A percentile compares a stretch with the other conserved stretches of the same genome.
These are phyloP conservation scores for Nomada ferruginata DNA, from an alignment of 2,888 invertebrate species.

Conservation along the genomic window DNA sequence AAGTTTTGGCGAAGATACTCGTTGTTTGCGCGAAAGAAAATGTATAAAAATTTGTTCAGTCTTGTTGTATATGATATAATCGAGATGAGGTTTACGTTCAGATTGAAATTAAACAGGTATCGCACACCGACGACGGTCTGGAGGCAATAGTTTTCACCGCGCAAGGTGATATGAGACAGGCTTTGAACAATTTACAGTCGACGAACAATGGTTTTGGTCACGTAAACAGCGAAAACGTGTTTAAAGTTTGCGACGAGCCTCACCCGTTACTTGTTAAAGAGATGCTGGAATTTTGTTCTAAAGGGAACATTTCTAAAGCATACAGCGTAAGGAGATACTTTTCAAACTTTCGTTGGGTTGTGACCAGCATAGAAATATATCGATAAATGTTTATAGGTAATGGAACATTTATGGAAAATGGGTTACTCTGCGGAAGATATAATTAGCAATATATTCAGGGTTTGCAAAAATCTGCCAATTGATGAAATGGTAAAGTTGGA, in stretches of 20 bases:
- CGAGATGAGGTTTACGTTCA: background rate
- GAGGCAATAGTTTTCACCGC: slow-evolving; percentile 99
- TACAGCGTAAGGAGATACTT: slow-evolving; percentile 86
- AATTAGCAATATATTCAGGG: slow-evolving; percentile 96
- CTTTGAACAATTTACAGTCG: slow-evolving; percentile 98
- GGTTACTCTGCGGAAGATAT: slow-evolving; percentile 99
- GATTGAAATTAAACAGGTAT: slow-evolving; percentile 85
- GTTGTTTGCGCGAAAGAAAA: slow-evolving; percentile 91
- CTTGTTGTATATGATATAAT: background rate
- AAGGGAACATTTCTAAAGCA: slow-evolving; percentile 93
- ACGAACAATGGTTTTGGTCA: slow-evolving; percentile 96
- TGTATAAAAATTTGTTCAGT: slow-evolving; percentile 82
- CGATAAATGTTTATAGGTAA: slow-evolving; percentile 85
- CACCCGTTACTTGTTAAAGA: slow-evolving; percentile 96
- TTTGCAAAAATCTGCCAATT: slow-evolving; percentile 94
- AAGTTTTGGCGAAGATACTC: slow-evolving; percentile 93
- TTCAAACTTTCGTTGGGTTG: background rate
- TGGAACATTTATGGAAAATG: slow-evolving; percentile 95
- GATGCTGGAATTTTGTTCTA: slow-evolving; percentile 94
- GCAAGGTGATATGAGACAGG: slow-evolving; percentile 99
- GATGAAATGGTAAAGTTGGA: slow-evolving; percentile 93
- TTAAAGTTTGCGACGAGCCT: slow-evolving; percentile 99
- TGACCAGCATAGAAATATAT: background rate
- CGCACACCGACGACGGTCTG: slow-evolving; percentile 95
- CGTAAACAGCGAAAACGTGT: slow-evolving; percentile 97